Percentiles rank a stretch among this genome's conserved stretches.
Conservation (phyloP, 2,113 vertebrate genomes). For the Spermophilus dauricus region DNA sequence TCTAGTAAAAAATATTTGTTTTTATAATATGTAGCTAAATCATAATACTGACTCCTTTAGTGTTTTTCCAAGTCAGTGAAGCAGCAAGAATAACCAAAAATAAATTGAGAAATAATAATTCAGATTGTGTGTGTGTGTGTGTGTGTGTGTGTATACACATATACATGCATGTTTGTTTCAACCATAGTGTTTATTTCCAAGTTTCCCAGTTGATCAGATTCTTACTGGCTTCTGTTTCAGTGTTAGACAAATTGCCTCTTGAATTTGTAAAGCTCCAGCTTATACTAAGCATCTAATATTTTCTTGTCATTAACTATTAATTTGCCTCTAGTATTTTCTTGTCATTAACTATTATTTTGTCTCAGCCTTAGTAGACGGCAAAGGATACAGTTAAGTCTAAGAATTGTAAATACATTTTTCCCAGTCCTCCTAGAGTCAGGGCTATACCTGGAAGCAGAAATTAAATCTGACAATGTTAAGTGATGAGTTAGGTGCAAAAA, state of each 20-base stretch:
- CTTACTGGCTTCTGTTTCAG: not conserved
- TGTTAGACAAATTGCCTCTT: not conserved
- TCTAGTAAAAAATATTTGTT: not conserved
- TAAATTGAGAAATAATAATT: conserved; percentile 45
- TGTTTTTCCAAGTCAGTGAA: conserved; percentile 28
- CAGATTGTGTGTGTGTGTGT: not conserved
- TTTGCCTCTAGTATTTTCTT: not conserved
- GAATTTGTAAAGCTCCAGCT: not conserved
- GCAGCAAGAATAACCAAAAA: not conserved
- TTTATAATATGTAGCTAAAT: not conserved
- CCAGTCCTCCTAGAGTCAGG: not conserved
- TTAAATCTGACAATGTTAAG: conserved; percentile 31
- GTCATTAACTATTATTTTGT: conserved; percentile 25
- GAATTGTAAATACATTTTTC: conserved; percentile 26
- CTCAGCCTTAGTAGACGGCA: not conserved
- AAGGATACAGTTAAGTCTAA: not conserved
- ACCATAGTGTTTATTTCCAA: conserved; percentile 13
- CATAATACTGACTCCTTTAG: not conserved
- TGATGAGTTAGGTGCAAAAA: not conserved
- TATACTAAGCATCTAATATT: not conserved
- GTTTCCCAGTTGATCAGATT: not conserved
- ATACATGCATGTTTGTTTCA: not conserved
- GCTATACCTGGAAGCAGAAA: conserved; percentile 25
- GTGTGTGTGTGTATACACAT: not conserved
- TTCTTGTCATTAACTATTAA: not conserved